Conservation (phyloP, 2,888 invertebrate genomes). For the Catocala nupta region DNA sequence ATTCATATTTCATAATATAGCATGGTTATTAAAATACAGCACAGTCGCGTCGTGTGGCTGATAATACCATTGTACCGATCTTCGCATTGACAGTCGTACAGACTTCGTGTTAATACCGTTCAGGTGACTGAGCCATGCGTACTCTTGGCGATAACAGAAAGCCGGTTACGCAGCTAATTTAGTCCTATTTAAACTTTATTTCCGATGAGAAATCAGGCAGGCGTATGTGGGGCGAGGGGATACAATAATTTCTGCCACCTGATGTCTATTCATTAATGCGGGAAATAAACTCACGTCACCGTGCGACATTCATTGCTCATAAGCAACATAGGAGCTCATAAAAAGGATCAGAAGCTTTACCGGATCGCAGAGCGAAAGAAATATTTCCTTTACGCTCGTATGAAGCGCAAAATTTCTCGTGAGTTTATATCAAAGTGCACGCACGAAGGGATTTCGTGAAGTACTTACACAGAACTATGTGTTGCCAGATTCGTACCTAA, state of each 20-base stretch:
- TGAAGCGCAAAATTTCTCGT: constrained; percentile 60
- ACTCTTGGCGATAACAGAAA: too few relatives aligned
- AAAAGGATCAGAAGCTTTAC: constrained; percentile 77
- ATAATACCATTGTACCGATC: too few relatives aligned
- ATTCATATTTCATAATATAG: too few relatives aligned
- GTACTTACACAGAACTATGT: constrained; percentile 57
- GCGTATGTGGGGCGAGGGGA: neutral
- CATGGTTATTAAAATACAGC: too few relatives aligned
- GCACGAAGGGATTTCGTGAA: constrained; percentile 64
- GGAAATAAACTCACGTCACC: constrained; percentile 57
- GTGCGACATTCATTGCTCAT: constrained; percentile 71
- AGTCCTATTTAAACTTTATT: neutral
- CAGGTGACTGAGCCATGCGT: too few relatives aligned
- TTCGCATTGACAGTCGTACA: too few relatives aligned
- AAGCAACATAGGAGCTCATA: constrained; percentile 72
- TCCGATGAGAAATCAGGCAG: neutral
- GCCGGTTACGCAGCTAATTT: neutral
- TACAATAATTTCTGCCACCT: constrained; percentile 6
- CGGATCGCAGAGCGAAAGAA: constrained; percentile 74
- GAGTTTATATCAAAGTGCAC: constrained; percentile 61
- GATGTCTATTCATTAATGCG: constrained; percentile 50
- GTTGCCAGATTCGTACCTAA: constrained; percentile 28
- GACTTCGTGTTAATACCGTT: too few relatives aligned
- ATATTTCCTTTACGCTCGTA: constrained; percentile 72
- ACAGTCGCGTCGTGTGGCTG: too few relatives aligned